Evolutionary conservation across 2,797 vertebrate genomes (phyloP).

Genomic region (Enteromius radiatus): DNA sequence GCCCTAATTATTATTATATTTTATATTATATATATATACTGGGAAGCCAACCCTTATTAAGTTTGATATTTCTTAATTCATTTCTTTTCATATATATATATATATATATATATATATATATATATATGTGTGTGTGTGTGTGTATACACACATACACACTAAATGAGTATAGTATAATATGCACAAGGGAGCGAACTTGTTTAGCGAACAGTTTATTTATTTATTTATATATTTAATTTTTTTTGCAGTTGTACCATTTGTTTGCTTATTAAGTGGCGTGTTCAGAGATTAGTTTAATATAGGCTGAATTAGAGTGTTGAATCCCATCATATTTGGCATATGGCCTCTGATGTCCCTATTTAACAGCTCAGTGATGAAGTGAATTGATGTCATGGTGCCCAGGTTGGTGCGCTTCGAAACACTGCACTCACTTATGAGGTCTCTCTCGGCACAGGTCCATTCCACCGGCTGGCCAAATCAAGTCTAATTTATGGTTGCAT

Average conservation of each 20-base stretch:
- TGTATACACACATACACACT: too few species aligned
- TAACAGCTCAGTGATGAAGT: slow-evolving; percentile 50
- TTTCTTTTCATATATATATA: too few species aligned
- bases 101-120: too few species aligned
- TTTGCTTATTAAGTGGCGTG: slow-evolving; percentile 21
- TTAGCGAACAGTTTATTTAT: too few species aligned
- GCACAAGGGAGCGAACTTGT: too few species aligned
- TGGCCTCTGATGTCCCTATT: slow-evolving; percentile 42
- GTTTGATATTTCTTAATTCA: too few species aligned
- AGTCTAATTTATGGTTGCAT: slow-evolving; percentile 4
- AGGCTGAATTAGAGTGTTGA: slow-evolving; percentile 11
- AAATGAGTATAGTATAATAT: too few species aligned
- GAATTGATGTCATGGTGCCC: slow-evolving; percentile 37
- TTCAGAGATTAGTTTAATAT: slow-evolving; percentile 23
- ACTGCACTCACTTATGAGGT: slow-evolving; percentile 30
- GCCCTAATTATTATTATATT: too few species aligned
- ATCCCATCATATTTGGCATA: slow-evolving; percentile 34
- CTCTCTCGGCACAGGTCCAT: background rate
- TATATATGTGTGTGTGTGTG: too few species aligned
- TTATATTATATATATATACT: too few species aligned
- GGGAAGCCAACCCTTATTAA: too few species aligned
- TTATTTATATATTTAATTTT: background rate
- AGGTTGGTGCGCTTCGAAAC: slow-evolving; percentile 28
- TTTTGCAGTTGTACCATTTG: background rate
- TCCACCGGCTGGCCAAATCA: slow-evolving; percentile 4